A percentile compares a stretch with the other conserved stretches of the same genome.
phyloP scores from a whole-genome alignment of 1,140 invertebrate genomes.

The Glossosoma conforme region DNA sequence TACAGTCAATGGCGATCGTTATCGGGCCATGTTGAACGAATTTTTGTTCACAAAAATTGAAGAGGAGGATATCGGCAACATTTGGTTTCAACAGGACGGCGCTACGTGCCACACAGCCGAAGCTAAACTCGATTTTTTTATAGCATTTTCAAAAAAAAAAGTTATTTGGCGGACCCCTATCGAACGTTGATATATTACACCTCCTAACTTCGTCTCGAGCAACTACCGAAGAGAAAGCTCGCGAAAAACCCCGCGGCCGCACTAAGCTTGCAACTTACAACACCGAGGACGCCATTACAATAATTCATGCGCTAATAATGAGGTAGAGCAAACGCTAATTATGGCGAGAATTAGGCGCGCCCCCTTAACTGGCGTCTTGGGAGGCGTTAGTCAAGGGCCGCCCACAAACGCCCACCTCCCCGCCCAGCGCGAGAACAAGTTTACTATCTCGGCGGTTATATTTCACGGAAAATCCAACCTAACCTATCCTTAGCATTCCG shows the following conservation, averaged over 20 bases:
- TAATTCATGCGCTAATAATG: slow-evolving; percentile 33
- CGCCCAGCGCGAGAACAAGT: slow-evolving; percentile 23
- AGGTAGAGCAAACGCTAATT: slow-evolving; percentile 33
- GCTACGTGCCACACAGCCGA: too few relatives aligned
- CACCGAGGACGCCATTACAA: slow-evolving; percentile 27
- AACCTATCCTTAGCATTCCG: neutral
- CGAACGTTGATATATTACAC: too few relatives aligned
- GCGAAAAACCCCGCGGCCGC: slow-evolving; percentile 11
- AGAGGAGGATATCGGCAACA: too few relatives aligned
- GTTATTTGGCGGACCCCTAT: too few relatives aligned
- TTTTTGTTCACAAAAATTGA: too few relatives aligned
- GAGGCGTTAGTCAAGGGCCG: slow-evolving; percentile 20
- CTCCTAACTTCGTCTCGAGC: too few relatives aligned
- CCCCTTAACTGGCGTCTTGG: slow-evolving; percentile 29
- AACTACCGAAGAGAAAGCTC: neutral
- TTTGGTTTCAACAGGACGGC: too few relatives aligned
- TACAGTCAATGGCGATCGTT: too few relatives aligned
- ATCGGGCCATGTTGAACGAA: too few relatives aligned
- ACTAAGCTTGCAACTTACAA: slow-evolving; percentile 1
- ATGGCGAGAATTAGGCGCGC: slow-evolving; percentile 31
- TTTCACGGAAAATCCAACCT: too few relatives aligned
- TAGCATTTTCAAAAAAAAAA: too few relatives aligned
- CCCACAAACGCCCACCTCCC: neutral
- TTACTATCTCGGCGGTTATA: slow-evolving; percentile 30
- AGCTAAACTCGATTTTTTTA: too few relatives aligned